Evolutionary conservation across 2,888 invertebrate species (phyloP).

Genomic region (Pollenia angustigena): DNA sequence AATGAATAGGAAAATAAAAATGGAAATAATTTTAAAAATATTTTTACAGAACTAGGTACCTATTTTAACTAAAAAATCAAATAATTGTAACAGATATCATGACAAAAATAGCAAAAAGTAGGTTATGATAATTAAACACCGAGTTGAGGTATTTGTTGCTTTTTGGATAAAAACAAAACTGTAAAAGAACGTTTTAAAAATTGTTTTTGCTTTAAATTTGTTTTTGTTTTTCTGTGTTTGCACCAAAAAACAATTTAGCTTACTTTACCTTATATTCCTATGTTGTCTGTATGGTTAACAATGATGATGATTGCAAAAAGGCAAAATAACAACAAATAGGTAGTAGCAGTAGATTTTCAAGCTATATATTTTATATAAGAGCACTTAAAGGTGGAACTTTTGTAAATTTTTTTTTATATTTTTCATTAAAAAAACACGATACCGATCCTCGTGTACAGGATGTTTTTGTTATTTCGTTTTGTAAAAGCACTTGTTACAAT

Average conservation of each 20-base stretch:
- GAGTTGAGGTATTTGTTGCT: neutral
- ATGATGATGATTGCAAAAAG: neutral
- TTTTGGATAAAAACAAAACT: neutral
- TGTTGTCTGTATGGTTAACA: neutral
- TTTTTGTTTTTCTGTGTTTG: neutral
- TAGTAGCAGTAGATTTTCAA: constrained; percentile 7
- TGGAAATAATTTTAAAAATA: constrained; percentile 16
- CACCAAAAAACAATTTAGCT: neutral
- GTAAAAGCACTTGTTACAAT: constrained; percentile 53
- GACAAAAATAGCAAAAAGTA: constrained; percentile 42
- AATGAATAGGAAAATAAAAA: constrained; percentile 40
- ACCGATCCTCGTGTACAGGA: constrained; percentile 81
- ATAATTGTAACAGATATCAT: constrained; percentile 40
- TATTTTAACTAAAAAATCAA: neutral
- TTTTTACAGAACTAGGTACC: constrained; percentile 9
- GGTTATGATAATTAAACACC: constrained; percentile 55
- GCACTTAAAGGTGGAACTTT: constrained; percentile 75
- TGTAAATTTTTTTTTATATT: neutral
- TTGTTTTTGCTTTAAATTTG: constrained; percentile 22
- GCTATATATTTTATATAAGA: constrained; percentile 74
- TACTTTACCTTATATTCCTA: constrained; percentile 42
- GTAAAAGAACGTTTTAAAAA: constrained; percentile 7
- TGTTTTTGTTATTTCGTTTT: constrained; percentile 56
- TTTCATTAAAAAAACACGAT: constrained; percentile 76
- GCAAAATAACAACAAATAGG: constrained; percentile 19